Evolutionary conservation across 2,888 invertebrate species (phyloP), one percentile per base, ranked within the genome.

Genomic region (Melanargia galathea): DNA sequence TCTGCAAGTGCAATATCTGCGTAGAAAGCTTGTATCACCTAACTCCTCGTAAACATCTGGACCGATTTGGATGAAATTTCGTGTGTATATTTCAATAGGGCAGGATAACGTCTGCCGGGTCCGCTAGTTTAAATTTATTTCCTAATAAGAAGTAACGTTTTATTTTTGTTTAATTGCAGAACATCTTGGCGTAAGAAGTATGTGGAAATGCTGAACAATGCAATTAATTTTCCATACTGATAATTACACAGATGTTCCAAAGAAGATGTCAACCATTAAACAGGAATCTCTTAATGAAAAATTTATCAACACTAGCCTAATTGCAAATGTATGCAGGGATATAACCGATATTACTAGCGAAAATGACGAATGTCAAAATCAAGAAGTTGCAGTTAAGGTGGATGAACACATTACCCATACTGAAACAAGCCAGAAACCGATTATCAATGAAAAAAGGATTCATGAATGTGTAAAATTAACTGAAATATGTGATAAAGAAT

Each of bases 161-260:
- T 63, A 10, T 6, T 59, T 20, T 62, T 70, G 52, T 65, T 55
- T 83, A 6, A 13, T 52, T 87, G 69, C 83, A 86, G 86, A 72
- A 63, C 60, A 45, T 40, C 51, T 6, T 38, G 22, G 13, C 16
- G 10, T 18, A 72, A 70, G 60, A 74, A 71, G 72, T 65, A 48
- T 70, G 58, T 77, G 74, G 83, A 82, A 76, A 87, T 83, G 85
- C 72, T 76, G 79, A 77, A 89, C 81, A 79, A 90, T 91, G 90
- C 89, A 90, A 87, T 79, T 90, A 77, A 84, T 87, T 75, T 70
- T 84, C 69, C 81, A 83, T 64, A 72, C 78, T 75, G 84, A 86
- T 69, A 69, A 75, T 63, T 68, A 75, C 64, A 70, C 78, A 73
- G 78, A 78, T 63, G 75, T 83, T 72, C 75, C 76, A 61, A 75